phyloP scores from a whole-genome alignment of 2,797 vertebrate genomes.

The Zalophus californianus region DNA sequence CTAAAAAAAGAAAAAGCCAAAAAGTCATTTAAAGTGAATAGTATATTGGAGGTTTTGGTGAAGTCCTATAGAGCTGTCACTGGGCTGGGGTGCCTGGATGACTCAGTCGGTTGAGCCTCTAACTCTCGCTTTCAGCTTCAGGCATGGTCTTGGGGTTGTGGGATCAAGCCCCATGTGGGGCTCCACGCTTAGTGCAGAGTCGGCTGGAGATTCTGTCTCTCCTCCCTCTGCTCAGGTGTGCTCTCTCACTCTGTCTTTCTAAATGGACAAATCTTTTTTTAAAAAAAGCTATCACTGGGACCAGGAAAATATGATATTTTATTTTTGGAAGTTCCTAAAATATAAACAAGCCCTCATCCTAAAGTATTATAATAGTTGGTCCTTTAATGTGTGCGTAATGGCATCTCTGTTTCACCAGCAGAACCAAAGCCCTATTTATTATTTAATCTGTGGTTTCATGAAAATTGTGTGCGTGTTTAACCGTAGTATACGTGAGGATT shows the following conservation, averaged over 20 bases:
- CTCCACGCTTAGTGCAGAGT: background rate
- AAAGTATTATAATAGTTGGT: background rate
- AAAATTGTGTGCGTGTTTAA: background rate
- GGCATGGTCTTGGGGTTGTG: background rate
- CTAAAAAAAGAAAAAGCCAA: background rate
- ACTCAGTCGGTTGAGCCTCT: background rate
- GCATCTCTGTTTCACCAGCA: conserved; percentile 47
- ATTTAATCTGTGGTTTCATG: background rate
- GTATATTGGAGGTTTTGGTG: conserved; percentile 51
- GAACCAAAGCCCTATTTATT: background rate
- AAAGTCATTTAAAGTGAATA: conserved; percentile 56
- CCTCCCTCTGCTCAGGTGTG: background rate
- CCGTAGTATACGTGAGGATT: background rate
- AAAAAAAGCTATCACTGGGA: background rate
- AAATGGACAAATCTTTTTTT: too few relatives aligned
- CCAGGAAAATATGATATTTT: conserved; percentile 61
- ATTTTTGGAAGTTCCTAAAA: conserved; percentile 63
- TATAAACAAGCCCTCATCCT: conserved; percentile 11
- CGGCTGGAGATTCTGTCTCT: background rate
- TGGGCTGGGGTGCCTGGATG: background rate
- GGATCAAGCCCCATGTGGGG: too few relatives aligned
- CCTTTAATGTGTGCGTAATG: background rate
- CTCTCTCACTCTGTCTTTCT: background rate
- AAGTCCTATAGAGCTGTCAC: background rate
- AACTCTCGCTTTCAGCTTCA: background rate